These are phyloP conservation scores for Nephrotoma guestfalica DNA, from an alignment of 2,888 invertebrate genomes.

Conservation along the genomic window DNA sequence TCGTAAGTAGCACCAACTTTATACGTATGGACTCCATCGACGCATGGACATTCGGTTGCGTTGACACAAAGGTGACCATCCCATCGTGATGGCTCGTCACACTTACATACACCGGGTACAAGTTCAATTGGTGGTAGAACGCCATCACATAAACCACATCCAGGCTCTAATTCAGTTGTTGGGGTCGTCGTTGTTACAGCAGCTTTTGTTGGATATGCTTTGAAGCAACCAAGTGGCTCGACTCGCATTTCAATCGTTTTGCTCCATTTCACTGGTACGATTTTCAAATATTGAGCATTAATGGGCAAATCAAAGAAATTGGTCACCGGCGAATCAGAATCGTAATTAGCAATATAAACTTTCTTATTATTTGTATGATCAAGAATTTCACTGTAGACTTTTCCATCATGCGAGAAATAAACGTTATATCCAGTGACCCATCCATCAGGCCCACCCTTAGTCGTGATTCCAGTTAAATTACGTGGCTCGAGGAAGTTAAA, in stretches of 20 bases:
- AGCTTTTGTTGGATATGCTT: slow-evolving; percentile 39
- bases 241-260: slow-evolving; percentile 55
- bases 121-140: slow-evolving; percentile 23
- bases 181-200: not conserved
- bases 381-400: slow-evolving; percentile 54
- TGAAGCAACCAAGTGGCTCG: slow-evolving; percentile 66
- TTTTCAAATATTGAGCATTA: slow-evolving; percentile 51
- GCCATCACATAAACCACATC: slow-evolving; percentile 36
- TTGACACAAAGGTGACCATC: slow-evolving; percentile 60
- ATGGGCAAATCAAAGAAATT: slow-evolving; percentile 60
- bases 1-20: slow-evolving; percentile 55
- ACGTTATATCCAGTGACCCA: slow-evolving; percentile 66
- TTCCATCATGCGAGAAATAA: slow-evolving; percentile 54
- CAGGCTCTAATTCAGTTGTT: slow-evolving; percentile 5
- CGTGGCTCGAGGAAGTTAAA: slow-evolving; percentile 64
- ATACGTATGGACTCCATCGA: slow-evolving; percentile 49
- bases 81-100: slow-evolving; percentile 44
- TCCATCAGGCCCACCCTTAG: slow-evolving; percentile 51
- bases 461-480: slow-evolving; percentile 62
- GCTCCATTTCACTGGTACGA: slow-evolving; percentile 60
- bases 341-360: slow-evolving; percentile 59
- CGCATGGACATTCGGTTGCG: slow-evolving; percentile 62
- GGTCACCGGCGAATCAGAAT: slow-evolving; percentile 41
- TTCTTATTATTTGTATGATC: slow-evolving; percentile 37
- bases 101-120: slow-evolving; percentile 33